phyloP scores from a whole-genome alignment of 2,888 invertebrate genomes.

The Ophion ventricosus region DNA sequence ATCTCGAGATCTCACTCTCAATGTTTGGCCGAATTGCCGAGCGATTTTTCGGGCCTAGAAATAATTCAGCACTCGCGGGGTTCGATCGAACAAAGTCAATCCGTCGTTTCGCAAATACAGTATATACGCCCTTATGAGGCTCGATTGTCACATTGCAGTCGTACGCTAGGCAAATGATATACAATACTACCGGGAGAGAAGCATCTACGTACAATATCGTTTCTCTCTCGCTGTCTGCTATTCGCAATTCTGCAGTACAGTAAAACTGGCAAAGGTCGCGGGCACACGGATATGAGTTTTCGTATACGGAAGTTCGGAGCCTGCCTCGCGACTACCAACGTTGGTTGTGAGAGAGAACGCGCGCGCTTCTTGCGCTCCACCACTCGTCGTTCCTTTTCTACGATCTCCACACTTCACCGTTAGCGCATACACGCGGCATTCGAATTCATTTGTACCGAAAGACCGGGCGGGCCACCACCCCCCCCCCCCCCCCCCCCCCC shows the following conservation, averaged over 20 bases:
- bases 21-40: too few species aligned
- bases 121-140: too few species aligned
- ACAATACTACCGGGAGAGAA: too few species aligned
- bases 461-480: background rate
- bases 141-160: conserved; percentile 39
- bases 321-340: conserved; percentile 48
- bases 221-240: conserved; percentile 4
- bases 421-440: background rate
- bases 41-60: too few species aligned
- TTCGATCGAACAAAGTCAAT: too few species aligned
- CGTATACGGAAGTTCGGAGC: conserved; percentile 35
- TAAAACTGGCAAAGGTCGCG: conserved; percentile 61
- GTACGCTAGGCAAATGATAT: conserved; percentile 50
- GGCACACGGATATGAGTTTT: conserved; percentile 30
- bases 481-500: too few species aligned
- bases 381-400: conserved; percentile 10
- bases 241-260: conserved; percentile 37
- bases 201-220: too few species aligned
- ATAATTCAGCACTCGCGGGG: too few species aligned
- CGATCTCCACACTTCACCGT: background rate
- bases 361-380: conserved; percentile 17
- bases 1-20: too few species aligned
- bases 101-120: too few species aligned
- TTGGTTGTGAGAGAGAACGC: conserved; percentile 47
- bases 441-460: background rate